Base-by-base conservation (phyloP, 2,113 vertebrate species). In the Elephas maximus region DNA sequence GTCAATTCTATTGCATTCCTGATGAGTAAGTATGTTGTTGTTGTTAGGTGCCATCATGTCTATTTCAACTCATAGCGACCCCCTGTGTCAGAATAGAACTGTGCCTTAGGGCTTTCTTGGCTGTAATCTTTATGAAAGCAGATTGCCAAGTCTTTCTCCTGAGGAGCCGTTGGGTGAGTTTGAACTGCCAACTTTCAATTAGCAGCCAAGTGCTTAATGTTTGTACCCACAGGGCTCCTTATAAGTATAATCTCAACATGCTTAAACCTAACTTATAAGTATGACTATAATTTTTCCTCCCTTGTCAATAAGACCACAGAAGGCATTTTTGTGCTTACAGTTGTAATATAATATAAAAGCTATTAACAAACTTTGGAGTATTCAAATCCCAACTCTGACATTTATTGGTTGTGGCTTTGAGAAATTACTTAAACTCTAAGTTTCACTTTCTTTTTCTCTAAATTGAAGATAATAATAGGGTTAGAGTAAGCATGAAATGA, bases 381-480 rank as follows among this genome's bases (percentile, higher is more conserved):
- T 74, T 33, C 65, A 57, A 57, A 57, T 57, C 53, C 53, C 53
- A 57, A 14, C 53, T 57, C 53, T 17, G 53, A 15, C 11, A 26
- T 69, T 95, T 78, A 60, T 28, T 87, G 41, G 6, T 45, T 82
- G 30, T 83, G 51, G 83, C 28, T 5, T 11, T 17, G 51, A 83
- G 57, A 89, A 88, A 88, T 93, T 69, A 80, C 26, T 90, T 90
- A 37, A 83, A 78, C 28, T 79, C 45, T 65, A 33, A 83, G 18
- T 48, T 48, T 48, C 48, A 20, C 26, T 37, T 93, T 67, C 60
- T 62, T 65, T 45, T 26, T 78, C 63, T 97, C 45, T 88, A 74
- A 83, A 91, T 48, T n/a, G 10, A 37, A 37, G 37, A 48, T 44
- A 53, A 48, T 63, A 37, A 28, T 12, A n/a, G 11, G 8, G 24